A percentile compares a stretch with the other conserved stretches of the same genome.
Evolutionary conservation across 1,140 invertebrate species (phyloP).

Genomic region (Gryon sp.): DNA sequence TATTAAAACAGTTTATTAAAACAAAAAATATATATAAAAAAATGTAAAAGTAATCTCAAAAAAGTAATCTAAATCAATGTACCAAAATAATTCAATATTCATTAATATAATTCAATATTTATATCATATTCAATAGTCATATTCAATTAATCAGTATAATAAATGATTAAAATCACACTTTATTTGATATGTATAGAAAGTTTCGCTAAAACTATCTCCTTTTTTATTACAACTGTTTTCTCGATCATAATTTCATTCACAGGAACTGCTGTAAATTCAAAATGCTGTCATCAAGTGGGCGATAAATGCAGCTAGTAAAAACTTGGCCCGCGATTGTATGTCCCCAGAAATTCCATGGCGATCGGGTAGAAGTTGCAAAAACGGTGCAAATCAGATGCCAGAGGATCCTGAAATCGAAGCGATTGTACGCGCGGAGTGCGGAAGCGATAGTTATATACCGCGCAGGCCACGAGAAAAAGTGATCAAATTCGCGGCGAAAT

Average conservation of each 20-base stretch:
- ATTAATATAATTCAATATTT: no score
- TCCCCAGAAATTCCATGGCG: slow-evolving; percentile 12
- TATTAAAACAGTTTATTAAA: no score
- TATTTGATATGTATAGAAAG: no score
- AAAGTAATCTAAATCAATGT: not conserved
- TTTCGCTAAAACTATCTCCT: no score
- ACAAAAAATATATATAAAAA: not conserved
- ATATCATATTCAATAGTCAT: no score
- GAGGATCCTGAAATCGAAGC: slow-evolving; percentile 13
- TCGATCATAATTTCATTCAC: not conserved
- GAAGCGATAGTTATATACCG: slow-evolving; percentile 23
- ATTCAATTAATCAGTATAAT: no score
- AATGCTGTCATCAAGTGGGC: slow-evolving; percentile 11
- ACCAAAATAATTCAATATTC: no score
- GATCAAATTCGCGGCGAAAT: slow-evolving; percentile 46
- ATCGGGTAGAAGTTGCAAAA: slow-evolving; percentile 3
- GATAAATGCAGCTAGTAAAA: slow-evolving; percentile 13
- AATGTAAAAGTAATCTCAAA: no score
- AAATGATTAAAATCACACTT: no score
- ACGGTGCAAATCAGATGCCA: slow-evolving; percentile 19
- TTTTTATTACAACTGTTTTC: no score
- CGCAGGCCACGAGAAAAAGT: slow-evolving; percentile 37
- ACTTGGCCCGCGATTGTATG: slow-evolving; percentile 1
- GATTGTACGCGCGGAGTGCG: slow-evolving; percentile 13
- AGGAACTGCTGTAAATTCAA: slow-evolving; percentile 25